Conservation (phyloP, 2,797 vertebrate species). For the Bradypodion pumilum region DNA sequence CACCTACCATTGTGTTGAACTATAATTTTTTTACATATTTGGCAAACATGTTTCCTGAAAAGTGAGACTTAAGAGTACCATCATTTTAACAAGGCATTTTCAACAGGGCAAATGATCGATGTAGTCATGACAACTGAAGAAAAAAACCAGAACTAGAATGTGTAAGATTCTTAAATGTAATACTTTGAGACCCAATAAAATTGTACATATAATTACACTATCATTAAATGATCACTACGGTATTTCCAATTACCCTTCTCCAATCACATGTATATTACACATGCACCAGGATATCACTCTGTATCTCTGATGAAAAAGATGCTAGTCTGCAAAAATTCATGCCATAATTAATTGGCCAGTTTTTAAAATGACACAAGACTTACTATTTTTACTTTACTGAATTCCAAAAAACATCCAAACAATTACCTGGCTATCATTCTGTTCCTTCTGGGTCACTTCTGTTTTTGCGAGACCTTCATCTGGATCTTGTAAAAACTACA, state of each 20-base stretch:
- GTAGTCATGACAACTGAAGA: not conserved
- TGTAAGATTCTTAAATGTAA: no score
- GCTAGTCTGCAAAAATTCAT: not conserved
- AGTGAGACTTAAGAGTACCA: not conserved
- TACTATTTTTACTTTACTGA: not conserved
- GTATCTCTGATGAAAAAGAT: not conserved
- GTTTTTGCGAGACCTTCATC: slow-evolving; percentile 85
- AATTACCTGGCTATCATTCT: slow-evolving; percentile 79
- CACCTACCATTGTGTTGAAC: not conserved
- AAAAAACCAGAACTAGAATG: not conserved
- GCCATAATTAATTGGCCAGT: not conserved
- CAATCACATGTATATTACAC: no score
- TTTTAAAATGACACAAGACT: not conserved
- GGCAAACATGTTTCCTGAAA: not conserved
- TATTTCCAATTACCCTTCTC: not conserved
- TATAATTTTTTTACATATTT: not conserved
- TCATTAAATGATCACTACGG: not conserved
- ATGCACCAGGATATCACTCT: no score
- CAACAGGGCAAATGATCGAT: not conserved
- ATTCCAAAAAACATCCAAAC: accelerated
- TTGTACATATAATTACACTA: not conserved
- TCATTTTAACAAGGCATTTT: not conserved
- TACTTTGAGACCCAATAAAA: no score
- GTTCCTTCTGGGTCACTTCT: slow-evolving; percentile 81
- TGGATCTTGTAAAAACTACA: slow-evolving; percentile 88